These are phyloP conservation scores for Heliconius hewitsoni DNA, from an alignment of 1,140 invertebrate species.

Conservation along the genomic window DNA sequence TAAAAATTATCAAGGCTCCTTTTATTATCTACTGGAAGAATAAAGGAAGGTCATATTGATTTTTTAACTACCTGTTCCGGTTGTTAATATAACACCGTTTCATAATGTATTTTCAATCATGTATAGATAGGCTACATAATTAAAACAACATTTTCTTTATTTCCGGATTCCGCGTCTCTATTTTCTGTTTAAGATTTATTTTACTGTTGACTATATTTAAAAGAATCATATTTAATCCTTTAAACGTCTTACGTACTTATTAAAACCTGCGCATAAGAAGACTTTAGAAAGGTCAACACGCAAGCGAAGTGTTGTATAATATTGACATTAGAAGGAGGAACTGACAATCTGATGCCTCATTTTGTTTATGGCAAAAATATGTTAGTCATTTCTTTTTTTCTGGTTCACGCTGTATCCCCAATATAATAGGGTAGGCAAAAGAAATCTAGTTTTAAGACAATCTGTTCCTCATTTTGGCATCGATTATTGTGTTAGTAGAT, in stretches of 20 bases:
- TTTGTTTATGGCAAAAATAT: conserved; percentile 1
- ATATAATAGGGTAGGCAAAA: too few species aligned
- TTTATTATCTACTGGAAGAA: conserved; percentile 22
- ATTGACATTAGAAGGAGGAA: conserved; percentile 30
- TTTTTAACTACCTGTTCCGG: conserved; percentile 33
- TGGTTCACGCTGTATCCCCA: too few species aligned
- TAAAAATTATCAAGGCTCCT: conserved; percentile 19
- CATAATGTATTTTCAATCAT: background rate
- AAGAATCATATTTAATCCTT: background rate
- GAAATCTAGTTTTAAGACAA: too few species aligned
- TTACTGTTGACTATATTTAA: background rate
- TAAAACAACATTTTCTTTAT: background rate
- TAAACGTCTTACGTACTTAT: conserved; percentile 1
- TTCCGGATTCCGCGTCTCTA: background rate
- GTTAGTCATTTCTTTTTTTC: background rate
- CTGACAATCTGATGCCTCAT: conserved; percentile 14
- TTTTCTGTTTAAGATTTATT: background rate
- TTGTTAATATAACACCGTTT: conserved; percentile 26
- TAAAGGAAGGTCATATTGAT: conserved; percentile 34
- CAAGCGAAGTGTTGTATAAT: conserved; percentile 29
- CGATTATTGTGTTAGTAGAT: background rate
- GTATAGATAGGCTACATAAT: background rate
- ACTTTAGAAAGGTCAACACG: conserved; percentile 32
- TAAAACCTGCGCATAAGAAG: conserved; percentile 31
- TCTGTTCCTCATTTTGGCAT: too few species aligned